Evolutionary conservation across 1,140 invertebrate species (phyloP), one percentile per base, ranked within the genome.

Genomic region (Sinella curviseta): DNA sequence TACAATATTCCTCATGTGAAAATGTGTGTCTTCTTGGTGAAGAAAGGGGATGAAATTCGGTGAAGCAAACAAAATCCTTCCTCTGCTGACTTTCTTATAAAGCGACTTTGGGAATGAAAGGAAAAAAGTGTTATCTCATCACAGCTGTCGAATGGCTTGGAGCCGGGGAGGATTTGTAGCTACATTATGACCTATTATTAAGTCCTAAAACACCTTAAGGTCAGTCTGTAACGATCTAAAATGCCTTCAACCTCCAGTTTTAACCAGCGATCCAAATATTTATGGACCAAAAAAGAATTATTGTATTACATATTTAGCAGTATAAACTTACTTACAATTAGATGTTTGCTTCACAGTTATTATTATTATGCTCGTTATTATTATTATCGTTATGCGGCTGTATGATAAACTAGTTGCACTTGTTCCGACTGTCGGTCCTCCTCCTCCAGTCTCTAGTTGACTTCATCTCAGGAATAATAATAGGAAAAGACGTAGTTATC

Each of bases 141-240:
- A 70, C 65, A 31, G 65, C 65, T 70, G 65, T 70, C 65, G 65
- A 70, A 70, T 70, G 1, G 65, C 65, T 70, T 70, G 65, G 65
- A 70, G 65, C 65, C 65, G 31, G 65, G 65, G 65, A 31, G 65
- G 65, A 70, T 70, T 70, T 70, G 65, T 70, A 31, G 65, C 28
- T 70, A 24, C 65, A 70, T 70, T 70, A 70, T 70, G 65, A 70
- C 65, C 65, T 70, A 70, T 70, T 70, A 70, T 70, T 70, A 70
- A 30, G 31, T 33, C 65, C 65, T 70, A 70, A 70, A 70, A 70
- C 65, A 70, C 65, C 65, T 70, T 70, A 70, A 70, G 65, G 65
- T 70, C 65, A 70, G 65, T 70, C 65, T 70, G 65, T 70, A 70
- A 70, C 65, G n/a, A 70, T 70, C 26, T 14, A 70, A 70, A 70